Conservation (phyloP, 2,797 vertebrate genomes). For the Lacerta bilineata region DNA sequence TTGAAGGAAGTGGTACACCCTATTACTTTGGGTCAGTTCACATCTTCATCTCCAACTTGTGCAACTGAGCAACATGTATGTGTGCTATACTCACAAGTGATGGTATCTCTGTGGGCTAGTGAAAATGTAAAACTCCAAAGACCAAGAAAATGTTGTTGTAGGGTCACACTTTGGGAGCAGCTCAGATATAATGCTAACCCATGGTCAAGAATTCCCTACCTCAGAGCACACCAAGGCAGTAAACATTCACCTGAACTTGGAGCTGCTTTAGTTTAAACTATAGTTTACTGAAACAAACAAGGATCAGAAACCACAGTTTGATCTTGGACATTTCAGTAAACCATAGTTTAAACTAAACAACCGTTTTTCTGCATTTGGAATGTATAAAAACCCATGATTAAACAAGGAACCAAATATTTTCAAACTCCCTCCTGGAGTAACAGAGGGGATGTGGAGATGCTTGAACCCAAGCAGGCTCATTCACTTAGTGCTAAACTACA, state of each 20-base stretch:
- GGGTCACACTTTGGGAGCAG: no score
- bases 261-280: background rate
- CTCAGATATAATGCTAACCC: background rate
- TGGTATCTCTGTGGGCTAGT: background rate
- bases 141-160: background rate
- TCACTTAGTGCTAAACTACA: no score
- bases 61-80: background rate
- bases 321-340: no score
- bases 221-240: no score
- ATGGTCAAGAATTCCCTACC: background rate
- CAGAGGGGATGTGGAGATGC: background rate
- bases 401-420: background rate
- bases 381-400: background rate
- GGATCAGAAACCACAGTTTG: background rate
- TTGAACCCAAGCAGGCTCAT: no score
- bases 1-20: conserved; percentile 30
- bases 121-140: no score
- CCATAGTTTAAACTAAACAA: no score
- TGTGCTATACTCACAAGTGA: background rate
- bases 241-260: no score
- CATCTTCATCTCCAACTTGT: background rate
- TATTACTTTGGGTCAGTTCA: background rate
- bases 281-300: background rate
- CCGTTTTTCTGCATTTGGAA: no score
- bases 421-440: background rate